These are phyloP conservation scores for Chloebia gouldiae DNA, from an alignment of 2,113 vertebrate species.

Conservation along the genomic window DNA sequence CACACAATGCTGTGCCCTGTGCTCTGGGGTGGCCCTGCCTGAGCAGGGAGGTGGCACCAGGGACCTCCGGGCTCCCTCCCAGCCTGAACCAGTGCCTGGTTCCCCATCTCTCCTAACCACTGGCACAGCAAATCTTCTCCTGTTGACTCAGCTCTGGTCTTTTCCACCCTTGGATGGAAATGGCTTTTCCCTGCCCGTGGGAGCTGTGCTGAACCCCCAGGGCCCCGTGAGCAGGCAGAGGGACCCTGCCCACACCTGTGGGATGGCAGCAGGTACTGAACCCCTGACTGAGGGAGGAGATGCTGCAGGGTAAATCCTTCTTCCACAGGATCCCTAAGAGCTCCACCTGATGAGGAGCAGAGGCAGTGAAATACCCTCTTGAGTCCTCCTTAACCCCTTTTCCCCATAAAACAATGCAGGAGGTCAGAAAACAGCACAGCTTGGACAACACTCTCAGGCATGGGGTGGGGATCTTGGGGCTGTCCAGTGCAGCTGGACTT, in stretches of 20 bases:
- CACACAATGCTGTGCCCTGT: neutral
- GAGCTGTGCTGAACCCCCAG: neutral
- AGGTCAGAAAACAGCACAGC: neutral
- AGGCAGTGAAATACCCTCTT: neutral
- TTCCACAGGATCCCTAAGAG: neutral
- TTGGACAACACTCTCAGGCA: neutral
- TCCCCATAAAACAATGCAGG: rapidly evolving
- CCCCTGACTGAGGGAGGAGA: neutral
- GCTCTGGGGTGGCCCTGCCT: neutral
- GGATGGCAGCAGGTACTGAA: neutral
- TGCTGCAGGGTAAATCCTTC: neutral
- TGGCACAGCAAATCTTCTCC: neutral
- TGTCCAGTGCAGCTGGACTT: neutral
- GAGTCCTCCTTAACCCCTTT: no score
- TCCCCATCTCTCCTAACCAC: neutral
- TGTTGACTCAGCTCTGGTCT: neutral
- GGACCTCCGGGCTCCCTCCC: neutral
- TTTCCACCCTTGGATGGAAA: neutral
- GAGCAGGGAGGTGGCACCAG: neutral
- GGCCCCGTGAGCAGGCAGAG: neutral
- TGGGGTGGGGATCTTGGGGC: neutral
- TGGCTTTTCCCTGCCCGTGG: neutral
- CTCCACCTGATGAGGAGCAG: neutral
- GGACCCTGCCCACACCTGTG: rapidly evolving
- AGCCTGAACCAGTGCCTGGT: rapidly evolving